These are phyloP conservation scores for Acrocephalus scirpaceus DNA, from an alignment of 2,797 vertebrate genomes.

Conservation along the genomic window DNA sequence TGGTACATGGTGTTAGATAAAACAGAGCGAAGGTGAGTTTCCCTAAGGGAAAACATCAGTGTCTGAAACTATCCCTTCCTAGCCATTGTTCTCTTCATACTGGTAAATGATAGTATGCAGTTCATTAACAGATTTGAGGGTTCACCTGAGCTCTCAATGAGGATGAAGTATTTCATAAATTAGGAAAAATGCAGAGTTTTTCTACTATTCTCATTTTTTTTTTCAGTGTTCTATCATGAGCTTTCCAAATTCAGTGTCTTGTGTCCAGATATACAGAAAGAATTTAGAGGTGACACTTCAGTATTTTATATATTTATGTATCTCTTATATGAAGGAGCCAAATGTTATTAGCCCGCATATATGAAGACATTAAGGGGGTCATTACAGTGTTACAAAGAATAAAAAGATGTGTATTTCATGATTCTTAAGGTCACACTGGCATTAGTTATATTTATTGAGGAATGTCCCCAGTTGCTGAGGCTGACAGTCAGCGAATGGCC, in stretches of 20 bases:
- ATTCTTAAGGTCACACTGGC: background rate
- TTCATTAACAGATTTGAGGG: background rate
- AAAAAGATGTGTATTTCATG: background rate
- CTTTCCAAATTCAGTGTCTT: background rate
- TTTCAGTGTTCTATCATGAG: background rate
- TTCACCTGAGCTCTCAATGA: background rate
- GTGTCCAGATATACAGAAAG: background rate
- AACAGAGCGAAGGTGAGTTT: background rate
- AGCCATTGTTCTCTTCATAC: background rate
- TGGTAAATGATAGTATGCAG: background rate
- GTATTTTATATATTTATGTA: background rate
- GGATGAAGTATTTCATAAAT: background rate
- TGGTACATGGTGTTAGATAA: accelerated
- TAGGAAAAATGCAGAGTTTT: background rate
- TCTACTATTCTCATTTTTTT: background rate
- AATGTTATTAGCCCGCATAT: background rate
- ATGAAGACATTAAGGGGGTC: background rate
- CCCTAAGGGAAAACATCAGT: background rate
- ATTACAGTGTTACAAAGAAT: background rate
- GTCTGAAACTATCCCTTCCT: background rate
- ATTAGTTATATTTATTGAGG: background rate
- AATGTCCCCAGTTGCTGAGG: background rate
- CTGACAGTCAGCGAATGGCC: background rate
- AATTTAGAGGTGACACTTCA: background rate
- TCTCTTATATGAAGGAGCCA: background rate